Evolutionary conservation across 2,888 invertebrate genomes (phyloP).

Genomic region (Sarcophaga carnaria): DNA sequence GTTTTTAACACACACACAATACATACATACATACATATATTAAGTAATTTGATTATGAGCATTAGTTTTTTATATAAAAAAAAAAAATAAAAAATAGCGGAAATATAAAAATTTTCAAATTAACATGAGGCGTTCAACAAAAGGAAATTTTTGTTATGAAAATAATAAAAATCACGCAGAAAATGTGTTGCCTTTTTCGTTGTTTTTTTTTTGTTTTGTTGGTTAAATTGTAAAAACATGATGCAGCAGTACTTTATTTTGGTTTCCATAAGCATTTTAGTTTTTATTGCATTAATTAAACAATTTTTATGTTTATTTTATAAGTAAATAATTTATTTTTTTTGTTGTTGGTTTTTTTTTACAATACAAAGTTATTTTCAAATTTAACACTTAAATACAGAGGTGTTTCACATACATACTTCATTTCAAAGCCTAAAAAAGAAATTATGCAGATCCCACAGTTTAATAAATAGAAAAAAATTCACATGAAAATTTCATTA

Average conservation of each 20-base stretch:
- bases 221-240: neutral
- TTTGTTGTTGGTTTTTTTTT: too few relatives aligned
- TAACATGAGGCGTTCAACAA: neutral
- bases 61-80: too few relatives aligned
- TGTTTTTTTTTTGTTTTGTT: neutral
- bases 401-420: neutral
- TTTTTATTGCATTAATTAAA: constrained; percentile 25
- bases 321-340: neutral
- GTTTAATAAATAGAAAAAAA: neutral
- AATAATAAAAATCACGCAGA: too few relatives aligned
- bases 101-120: constrained; percentile 22
- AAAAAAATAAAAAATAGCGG: constrained; percentile 29
- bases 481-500: too few relatives aligned
- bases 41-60: constrained; percentile 8
- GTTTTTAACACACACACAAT: too few relatives aligned
- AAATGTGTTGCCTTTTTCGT: too few relatives aligned
- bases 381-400: constrained; percentile 25
- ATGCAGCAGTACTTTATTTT: constrained; percentile 27
- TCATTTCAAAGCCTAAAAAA: neutral
- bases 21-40: neutral
- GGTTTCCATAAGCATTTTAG: neutral
- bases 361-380: neutral
- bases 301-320: neutral
- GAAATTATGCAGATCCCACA: constrained; percentile 3
- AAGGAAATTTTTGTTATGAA: too few relatives aligned